These are phyloP conservation scores for Odontophorus gujanensis DNA, from an alignment of 2,113 vertebrate species.

Conservation along the genomic window DNA sequence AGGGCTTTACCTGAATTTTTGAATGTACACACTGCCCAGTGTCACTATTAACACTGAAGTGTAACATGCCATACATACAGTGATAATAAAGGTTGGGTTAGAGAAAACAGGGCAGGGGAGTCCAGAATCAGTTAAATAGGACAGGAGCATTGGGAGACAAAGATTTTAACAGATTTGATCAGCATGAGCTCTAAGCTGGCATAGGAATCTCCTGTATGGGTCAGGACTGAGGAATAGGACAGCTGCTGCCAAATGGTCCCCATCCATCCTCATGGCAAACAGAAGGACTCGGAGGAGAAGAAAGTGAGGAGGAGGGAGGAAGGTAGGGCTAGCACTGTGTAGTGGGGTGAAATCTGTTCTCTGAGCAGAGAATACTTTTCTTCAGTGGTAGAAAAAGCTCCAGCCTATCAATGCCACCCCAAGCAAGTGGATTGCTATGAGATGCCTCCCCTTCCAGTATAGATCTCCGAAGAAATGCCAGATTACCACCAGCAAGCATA, in stretches of 20 bases:
- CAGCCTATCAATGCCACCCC: neutral
- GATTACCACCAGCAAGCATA: neutral
- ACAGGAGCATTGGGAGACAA: constrained; percentile 17
- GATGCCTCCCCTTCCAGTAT: neutral
- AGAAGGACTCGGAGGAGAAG: neutral
- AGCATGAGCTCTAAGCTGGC: neutral
- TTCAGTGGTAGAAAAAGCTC: neutral
- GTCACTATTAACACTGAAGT: neutral
- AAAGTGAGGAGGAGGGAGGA: neutral
- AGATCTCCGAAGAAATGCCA: neutral
- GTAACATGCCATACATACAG: neutral
- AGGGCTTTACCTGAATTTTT: neutral
- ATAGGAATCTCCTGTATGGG: neutral
- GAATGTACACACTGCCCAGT: neutral
- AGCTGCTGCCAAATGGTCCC: neutral
- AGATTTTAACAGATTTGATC: neutral
- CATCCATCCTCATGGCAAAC: neutral
- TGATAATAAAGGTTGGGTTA: neutral
- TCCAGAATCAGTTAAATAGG: constrained; percentile 22
- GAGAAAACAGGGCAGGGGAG: constrained; percentile 19
- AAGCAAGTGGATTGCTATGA: neutral
- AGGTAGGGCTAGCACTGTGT: neutral
- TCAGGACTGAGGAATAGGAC: neutral
- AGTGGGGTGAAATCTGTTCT: neutral
- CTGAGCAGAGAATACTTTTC: neutral